A percentile compares a stretch with the other conserved stretches of the same genome.
These are phyloP conservation scores for Galagoides demidoff DNA, from an alignment of 2,797 vertebrate genomes.

Conservation along the genomic window DNA sequence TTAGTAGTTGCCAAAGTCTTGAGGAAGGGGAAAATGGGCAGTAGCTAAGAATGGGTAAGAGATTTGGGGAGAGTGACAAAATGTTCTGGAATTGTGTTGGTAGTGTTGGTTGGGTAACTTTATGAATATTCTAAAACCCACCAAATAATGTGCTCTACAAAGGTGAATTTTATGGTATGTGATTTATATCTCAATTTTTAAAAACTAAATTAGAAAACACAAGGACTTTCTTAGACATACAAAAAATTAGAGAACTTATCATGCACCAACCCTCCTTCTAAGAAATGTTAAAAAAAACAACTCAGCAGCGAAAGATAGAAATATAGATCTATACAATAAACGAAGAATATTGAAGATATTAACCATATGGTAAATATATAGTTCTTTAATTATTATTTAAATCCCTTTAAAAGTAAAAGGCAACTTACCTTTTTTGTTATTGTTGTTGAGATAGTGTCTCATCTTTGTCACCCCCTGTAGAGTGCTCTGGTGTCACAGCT, in stretches of 20 bases:
- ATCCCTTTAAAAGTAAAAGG: slow-evolving; percentile 30
- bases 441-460: too few species aligned
- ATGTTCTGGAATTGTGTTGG: not conserved
- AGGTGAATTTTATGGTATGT: not conserved
- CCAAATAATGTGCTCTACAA: not conserved
- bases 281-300: slow-evolving; percentile 7
- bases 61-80: not conserved
- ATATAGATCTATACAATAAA: not conserved
- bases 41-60: not conserved
- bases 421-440: not conserved
- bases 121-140: not conserved
- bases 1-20: not conserved
- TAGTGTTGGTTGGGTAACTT: not conserved
- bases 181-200: not conserved
- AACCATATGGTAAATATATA: not conserved
- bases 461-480: too few species aligned
- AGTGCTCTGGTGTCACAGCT: too few species aligned
- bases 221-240: not conserved
- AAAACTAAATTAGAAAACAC: not conserved
- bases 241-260: slow-evolving; percentile 5
- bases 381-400: not conserved
- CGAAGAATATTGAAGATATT: not conserved
- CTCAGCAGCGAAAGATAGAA: not conserved
- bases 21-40: not conserved
- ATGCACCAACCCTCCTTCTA: not conserved